Percentiles rank a stretch among this genome's conserved stretches.
phyloP scores from a whole-genome alignment of 2,113 vertebrate species.

The Sinocyclocheilus grahami region DNA sequence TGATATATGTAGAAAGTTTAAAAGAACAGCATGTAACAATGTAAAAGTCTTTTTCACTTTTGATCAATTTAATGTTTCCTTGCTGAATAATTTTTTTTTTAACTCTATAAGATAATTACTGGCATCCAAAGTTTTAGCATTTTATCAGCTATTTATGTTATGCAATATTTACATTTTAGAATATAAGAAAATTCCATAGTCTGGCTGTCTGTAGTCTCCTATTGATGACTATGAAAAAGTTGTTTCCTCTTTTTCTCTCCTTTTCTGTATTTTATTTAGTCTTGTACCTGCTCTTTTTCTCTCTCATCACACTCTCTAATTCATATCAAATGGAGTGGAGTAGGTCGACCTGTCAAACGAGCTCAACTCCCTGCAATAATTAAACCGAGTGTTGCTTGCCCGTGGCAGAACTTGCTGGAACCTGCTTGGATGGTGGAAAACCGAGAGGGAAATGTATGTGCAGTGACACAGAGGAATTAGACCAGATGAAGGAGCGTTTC shows the following conservation, averaged over 20 bases:
- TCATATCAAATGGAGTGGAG: slow-evolving; percentile 44
- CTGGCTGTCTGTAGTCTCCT: background rate
- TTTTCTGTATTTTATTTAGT: background rate
- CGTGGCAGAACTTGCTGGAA: slow-evolving; percentile 19
- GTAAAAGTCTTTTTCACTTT: too few relatives aligned
- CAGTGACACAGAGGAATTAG: slow-evolving; percentile 29
- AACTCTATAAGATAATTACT: too few relatives aligned
- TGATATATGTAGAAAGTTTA: too few relatives aligned
- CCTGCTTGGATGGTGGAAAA: slow-evolving; percentile 20
- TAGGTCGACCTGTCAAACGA: slow-evolving; percentile 54
- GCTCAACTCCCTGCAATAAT: slow-evolving; percentile 57
- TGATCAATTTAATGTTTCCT: too few relatives aligned
- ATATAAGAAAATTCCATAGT: background rate
- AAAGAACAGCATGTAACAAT: too few relatives aligned
- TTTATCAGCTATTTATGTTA: too few relatives aligned
- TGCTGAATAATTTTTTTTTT: too few relatives aligned
- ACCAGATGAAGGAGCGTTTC: slow-evolving; percentile 19
- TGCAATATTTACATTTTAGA: too few relatives aligned
- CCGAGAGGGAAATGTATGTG: slow-evolving; percentile 27
- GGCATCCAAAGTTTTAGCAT: too few relatives aligned
- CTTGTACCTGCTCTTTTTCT: background rate
- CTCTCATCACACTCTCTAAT: slow-evolving; percentile 37
- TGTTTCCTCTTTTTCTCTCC: background rate
- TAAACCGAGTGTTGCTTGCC: slow-evolving; percentile 51
- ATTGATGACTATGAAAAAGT: background rate